Evolutionary conservation across 2,888 invertebrate species (phyloP), one percentile per base, ranked within the genome.

Genomic region (Eledona agricola): DNA sequence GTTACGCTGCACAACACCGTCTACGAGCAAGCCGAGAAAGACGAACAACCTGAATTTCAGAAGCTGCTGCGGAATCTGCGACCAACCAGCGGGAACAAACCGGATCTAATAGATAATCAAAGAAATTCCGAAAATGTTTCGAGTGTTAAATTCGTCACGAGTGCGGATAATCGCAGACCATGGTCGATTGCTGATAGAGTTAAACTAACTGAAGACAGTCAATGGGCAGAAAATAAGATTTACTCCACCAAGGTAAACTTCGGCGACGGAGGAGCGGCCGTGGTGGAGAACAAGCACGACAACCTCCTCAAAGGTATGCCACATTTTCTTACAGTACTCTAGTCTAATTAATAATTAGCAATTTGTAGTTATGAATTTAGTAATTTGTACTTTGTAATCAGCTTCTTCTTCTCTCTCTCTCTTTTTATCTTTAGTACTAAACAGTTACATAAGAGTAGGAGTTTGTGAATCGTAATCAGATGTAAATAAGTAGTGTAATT

Each of bases 231-330:
- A 60, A 65, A 57, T 43, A 79, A 74, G 62, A 81, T 81, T 6
- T 84, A 81, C 67, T 84, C 83, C 0, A 84, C 84, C 0, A 83
- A 81, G 66, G 80, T 84, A 42, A 83, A 83, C 69, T 77, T 79
- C 57, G 77, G 78, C 3, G 69, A 75, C 42, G 78, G 77, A 1
- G 76, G 77, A 55, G 74, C 77, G 1, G 77, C 73, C 2, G 76
- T 79, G 9, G 72, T 79, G 13, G 75, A 75, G 74, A 29, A 70
- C 72, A 15, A 60, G 69, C 47, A 62, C 46, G 74, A 75, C 49
- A 72, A 71, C 54, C 55, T 57, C 51, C 71, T 73, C 74, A 62
- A 51, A 45, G 51, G 51, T 51, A 46, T 32, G 12, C 23, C 20
- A 25, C 23, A 32, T 19, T 20, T 28, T 22, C 17, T 15, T 7